These are phyloP conservation scores for Sussaba pulchella DNA, from an alignment of 2,888 invertebrate species.

Conservation along the genomic window DNA sequence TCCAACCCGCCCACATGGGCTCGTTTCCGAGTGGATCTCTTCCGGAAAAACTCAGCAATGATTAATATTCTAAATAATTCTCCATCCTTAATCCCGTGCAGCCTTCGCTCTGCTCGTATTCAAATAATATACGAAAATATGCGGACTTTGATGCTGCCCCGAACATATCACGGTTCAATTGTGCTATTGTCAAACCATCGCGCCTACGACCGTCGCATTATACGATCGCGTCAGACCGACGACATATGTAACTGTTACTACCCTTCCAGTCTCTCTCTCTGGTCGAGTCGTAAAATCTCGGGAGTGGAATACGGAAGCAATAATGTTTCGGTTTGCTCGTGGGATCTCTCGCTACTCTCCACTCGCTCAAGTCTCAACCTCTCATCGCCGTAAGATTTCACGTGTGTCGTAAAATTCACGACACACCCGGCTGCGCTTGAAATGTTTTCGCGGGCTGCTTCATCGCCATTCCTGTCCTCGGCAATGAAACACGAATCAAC, in stretches of 20 bases:
- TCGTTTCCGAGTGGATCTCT: too few relatives aligned
- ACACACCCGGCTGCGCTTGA: neutral
- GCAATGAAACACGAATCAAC: neutral
- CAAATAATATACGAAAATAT: conserved; percentile 13
- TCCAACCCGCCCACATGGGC: too few relatives aligned
- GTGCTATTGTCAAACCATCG: conserved; percentile 23
- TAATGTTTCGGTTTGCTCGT: neutral
- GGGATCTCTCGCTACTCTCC: conserved; percentile 16
- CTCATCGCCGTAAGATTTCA: neutral
- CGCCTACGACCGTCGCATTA: neutral
- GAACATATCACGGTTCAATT: conserved; percentile 58
- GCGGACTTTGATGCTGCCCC: conserved; percentile 25
- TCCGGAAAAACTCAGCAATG: too few relatives aligned
- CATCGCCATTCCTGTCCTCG: neutral
- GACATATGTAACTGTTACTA: neutral
- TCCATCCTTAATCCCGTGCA: neutral
- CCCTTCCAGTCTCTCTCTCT: neutral
- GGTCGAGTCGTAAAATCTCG: neutral
- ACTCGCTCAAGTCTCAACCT: conserved; percentile 1
- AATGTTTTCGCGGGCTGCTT: conserved; percentile 21
- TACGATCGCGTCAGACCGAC: neutral
- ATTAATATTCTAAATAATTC: too few relatives aligned
- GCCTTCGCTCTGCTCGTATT: conserved; percentile 8
- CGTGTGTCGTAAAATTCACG: conserved; percentile 6
- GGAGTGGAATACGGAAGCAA: neutral